Conservation (phyloP, 2,113 vertebrate genomes). For the Fulica atra region DNA sequence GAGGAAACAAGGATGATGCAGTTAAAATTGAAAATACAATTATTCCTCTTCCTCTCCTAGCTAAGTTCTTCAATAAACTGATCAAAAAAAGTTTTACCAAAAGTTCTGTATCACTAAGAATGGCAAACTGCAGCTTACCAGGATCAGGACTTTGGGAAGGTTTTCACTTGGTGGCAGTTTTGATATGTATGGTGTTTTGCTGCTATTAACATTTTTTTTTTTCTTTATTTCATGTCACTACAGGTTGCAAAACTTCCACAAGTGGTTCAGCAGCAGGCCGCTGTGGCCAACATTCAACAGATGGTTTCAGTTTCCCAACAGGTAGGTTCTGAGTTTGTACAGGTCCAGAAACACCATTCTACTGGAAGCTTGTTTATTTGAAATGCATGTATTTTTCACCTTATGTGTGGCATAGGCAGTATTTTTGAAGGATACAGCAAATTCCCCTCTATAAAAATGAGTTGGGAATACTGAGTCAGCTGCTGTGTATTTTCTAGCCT, state of each 20-base stretch:
- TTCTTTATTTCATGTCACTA: neutral
- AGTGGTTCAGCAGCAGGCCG: conserved; percentile 84
- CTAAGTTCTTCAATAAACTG: neutral
- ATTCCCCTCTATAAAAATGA: neutral
- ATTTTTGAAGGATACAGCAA: neutral
- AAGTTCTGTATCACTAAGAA: neutral
- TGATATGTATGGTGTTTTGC: neutral
- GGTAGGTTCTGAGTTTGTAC: conserved; percentile 57
- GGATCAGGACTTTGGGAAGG: neutral
- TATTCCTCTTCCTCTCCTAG: neutral
- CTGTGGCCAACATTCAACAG: conserved; percentile 86
- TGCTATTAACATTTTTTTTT: neutral
- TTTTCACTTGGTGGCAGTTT: neutral
- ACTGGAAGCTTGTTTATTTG: neutral
- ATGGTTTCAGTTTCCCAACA: conserved; percentile 90
- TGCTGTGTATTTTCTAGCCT: neutral
- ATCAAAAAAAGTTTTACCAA: neutral
- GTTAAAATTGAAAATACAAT: neutral
- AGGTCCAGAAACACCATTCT: neutral
- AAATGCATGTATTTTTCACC: neutral
- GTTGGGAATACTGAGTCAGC: neutral
- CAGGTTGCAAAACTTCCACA: conserved; percentile 88
- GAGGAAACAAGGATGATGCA: neutral
- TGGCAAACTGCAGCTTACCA: neutral
- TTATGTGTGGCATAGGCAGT: neutral